These are phyloP conservation scores for Siderastrea radians DNA, from an alignment of 92 coral and sea anemone species.

Conservation along the genomic window DNA sequence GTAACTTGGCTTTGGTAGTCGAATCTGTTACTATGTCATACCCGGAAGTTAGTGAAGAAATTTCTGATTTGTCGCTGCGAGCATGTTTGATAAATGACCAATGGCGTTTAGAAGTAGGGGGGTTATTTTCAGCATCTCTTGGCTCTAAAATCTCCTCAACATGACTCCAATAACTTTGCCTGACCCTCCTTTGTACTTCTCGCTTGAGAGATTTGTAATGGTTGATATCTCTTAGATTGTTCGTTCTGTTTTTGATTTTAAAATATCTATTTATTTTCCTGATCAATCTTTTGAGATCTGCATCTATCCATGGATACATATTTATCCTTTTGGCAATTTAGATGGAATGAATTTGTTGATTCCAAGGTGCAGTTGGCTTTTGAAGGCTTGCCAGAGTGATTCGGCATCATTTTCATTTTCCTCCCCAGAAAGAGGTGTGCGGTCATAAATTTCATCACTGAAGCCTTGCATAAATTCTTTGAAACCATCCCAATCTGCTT, in stretches of 20 bases:
- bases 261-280: slow-evolving; percentile 27
- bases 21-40: slow-evolving; percentile 9
- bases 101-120: slow-evolving; percentile 19
- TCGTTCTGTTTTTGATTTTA: slow-evolving; percentile 17
- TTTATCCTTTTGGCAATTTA: no score
- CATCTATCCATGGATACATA: slow-evolving; percentile 8
- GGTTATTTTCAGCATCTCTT: slow-evolving; percentile 3
- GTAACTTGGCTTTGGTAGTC: not conserved
- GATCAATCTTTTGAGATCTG: slow-evolving; percentile 41
- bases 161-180: slow-evolving; percentile 21
- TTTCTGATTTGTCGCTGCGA: slow-evolving; percentile 22
- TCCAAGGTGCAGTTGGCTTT: no score
- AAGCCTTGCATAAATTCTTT: not conserved
- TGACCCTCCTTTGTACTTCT: slow-evolving; percentile 24
- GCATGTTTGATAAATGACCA: slow-evolving; percentile 57
- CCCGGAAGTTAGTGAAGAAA: slow-evolving; percentile 5
- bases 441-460: slow-evolving; percentile 10
- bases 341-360: no score
- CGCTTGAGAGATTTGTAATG: slow-evolving; percentile 31
- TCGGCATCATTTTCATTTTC: slow-evolving; percentile 16
- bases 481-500: not conserved
- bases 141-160: slow-evolving; percentile 7
- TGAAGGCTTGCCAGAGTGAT: slow-evolving; percentile 26
- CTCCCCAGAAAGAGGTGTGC: not conserved
- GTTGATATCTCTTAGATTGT: slow-evolving; percentile 6